A percentile compares a stretch with the other conserved stretches of the same genome.
phyloP scores from a whole-genome alignment of 35 echinoderm and acorn worm genomes.

The Amphiura filiformis region DNA sequence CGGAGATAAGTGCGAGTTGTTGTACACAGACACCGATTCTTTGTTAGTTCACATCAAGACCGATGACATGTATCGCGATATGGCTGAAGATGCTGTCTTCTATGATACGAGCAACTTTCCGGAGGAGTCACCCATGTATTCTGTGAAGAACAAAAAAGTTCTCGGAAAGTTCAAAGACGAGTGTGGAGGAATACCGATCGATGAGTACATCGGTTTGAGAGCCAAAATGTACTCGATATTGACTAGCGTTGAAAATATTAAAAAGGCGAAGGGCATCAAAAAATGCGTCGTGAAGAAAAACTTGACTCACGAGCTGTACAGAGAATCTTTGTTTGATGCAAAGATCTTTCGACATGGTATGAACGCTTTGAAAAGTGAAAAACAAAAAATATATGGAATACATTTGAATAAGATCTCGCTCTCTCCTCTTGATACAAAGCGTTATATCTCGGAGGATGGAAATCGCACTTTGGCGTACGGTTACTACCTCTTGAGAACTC shows the following conservation, averaged over 20 bases:
- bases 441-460: background rate
- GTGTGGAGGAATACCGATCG: background rate
- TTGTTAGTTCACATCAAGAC: conserved; percentile 17
- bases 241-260: background rate
- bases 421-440: background rate
- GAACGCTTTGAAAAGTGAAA: background rate
- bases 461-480: no score
- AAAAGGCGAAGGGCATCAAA: conserved; percentile 14
- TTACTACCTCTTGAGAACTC: no score
- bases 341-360: conserved; percentile 13
- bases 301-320: background rate
- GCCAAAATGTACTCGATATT: conserved; percentile 21
- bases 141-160: conserved; percentile 9
- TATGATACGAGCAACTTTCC: conserved; percentile 19
- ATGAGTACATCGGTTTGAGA: conserved; percentile 13
- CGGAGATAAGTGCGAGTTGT: background rate
- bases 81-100: background rate
- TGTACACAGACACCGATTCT: conserved; percentile 26
- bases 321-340: background rate
- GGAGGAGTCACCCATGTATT: background rate
- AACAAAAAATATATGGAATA: background rate
- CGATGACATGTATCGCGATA: conserved; percentile 21
- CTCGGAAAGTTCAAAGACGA: conserved; percentile 31
- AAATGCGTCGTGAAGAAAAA: background rate
- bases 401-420: conserved; percentile 12